A percentile compares a stretch with the other conserved stretches of the same genome.
Evolutionary conservation across 2,797 vertebrate genomes (phyloP).

Genomic region (Ctenochaetus hawaiiensis): DNA sequence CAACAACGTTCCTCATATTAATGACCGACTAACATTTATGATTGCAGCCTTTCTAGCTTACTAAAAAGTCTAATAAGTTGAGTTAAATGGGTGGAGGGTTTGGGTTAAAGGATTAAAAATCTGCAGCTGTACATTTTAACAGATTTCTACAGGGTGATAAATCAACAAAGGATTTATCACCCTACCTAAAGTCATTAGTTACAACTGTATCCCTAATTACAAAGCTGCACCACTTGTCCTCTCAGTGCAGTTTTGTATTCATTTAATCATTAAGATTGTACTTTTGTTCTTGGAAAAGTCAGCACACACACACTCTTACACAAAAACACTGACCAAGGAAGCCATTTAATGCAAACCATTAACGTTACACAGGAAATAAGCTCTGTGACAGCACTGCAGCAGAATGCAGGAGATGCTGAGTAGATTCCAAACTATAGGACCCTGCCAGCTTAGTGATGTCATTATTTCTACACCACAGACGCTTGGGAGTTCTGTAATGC

Average conservation of each 20-base stretch:
- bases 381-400: conserved; percentile 50
- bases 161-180: conserved; percentile 13
- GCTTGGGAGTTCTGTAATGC: conserved; percentile 52
- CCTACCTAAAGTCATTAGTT: conserved; percentile 7
- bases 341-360: conserved; percentile 23
- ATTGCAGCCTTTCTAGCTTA: not conserved
- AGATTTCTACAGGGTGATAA: no score
- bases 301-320: conserved; percentile 15
- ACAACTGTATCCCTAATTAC: conserved; percentile 8
- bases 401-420: conserved; percentile 51
- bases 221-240: conserved; percentile 1
- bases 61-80: no score
- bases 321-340: conserved; percentile 1
- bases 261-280: conserved; percentile 6
- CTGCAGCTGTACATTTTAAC: not conserved
- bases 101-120: no score
- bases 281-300: conserved; percentile 28
- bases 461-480: conserved; percentile 44
- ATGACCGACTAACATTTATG: not conserved
- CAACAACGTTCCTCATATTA: not conserved
- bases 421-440: conserved; percentile 35
- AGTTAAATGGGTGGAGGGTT: no score
- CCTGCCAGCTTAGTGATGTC: conserved; percentile 41
- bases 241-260: not conserved
- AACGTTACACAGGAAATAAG: conserved; percentile 31